Conservation (phyloP, 1,140 invertebrate genomes). For the Eumeta japonica region DNA sequence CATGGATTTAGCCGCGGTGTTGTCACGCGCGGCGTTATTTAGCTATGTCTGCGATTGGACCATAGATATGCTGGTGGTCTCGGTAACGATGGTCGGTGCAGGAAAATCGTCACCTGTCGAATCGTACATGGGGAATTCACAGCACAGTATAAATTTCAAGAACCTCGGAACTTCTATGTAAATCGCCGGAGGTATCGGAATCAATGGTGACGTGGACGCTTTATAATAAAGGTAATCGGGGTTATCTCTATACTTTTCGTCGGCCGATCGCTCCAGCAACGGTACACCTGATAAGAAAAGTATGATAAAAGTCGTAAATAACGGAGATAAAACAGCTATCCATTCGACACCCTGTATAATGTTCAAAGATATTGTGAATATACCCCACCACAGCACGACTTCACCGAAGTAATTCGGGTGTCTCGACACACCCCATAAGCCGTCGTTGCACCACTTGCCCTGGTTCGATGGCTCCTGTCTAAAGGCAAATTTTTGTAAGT, state of each 20-base stretch:
- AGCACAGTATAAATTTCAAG: constrained; percentile 80
- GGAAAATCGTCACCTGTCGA: constrained; percentile 68
- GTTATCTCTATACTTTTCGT: constrained; percentile 83
- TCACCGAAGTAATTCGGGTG: constrained; percentile 97
- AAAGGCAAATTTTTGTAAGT: constrained; percentile 89
- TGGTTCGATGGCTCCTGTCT: constrained; percentile 81
- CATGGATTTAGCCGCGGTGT: constrained; percentile 37
- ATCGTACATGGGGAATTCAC: constrained; percentile 84
- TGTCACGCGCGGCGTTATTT: constrained; percentile 61
- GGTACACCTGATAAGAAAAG: constrained; percentile 87
- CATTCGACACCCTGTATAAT: constrained; percentile 79
- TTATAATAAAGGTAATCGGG: constrained; percentile 85
- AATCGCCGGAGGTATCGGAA: constrained; percentile 80
- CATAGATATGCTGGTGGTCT: constrained; percentile 72
- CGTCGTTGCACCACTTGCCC: constrained; percentile 88
- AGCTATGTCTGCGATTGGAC: constrained; percentile 77
- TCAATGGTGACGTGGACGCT: constrained; percentile 79
- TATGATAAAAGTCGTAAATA: constrained; percentile 86
- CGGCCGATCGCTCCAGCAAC: constrained; percentile 77
- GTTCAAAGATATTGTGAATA: constrained; percentile 86
- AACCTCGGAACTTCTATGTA: constrained; percentile 80
- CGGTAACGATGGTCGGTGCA: constrained; percentile 65
- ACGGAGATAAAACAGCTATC: constrained; percentile 81
- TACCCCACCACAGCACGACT: constrained; percentile 90
- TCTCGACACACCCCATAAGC: constrained; percentile 84